A percentile compares a stretch with the other conserved stretches of the same genome.
Conservation (phyloP, 2,888 invertebrate genomes). For the Orthonychiurus folsomi region DNA sequence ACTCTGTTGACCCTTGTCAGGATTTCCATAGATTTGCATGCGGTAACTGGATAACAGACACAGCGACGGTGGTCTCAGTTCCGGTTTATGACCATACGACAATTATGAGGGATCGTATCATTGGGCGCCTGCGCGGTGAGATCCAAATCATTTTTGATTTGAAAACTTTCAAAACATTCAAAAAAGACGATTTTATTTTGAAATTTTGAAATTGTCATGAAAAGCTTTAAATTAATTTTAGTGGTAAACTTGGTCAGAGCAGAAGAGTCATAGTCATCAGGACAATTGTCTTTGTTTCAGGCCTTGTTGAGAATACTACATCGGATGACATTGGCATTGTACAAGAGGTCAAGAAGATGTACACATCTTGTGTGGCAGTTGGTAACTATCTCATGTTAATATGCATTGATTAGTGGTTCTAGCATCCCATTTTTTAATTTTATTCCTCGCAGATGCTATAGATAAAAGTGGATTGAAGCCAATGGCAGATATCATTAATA, state of each 20-base stretch:
- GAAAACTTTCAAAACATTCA: neutral
- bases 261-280: neutral
- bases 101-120: slow-evolving; percentile 37
- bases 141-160: neutral
- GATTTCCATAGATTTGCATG: slow-evolving; percentile 31
- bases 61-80: slow-evolving; percentile 30
- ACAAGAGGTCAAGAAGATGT: slow-evolving; percentile 36
- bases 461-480: slow-evolving; percentile 31
- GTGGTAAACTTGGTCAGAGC: neutral
- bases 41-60: slow-evolving; percentile 38
- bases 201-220: too few relatives aligned
- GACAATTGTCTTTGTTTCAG: slow-evolving; percentile 11
- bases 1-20: slow-evolving; percentile 16
- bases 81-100: slow-evolving; percentile 39
- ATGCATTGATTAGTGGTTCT: too few relatives aligned
- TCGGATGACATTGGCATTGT: slow-evolving; percentile 35
- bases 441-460: slow-evolving; percentile 27
- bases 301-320: slow-evolving; percentile 31
- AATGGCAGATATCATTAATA: slow-evolving; percentile 21
- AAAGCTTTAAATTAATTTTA: too few relatives aligned
- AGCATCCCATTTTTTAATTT: too few relatives aligned
- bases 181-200: too few relatives aligned
- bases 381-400: too few relatives aligned
- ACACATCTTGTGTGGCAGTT: slow-evolving; percentile 36
- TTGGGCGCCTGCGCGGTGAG: slow-evolving; percentile 33